These are phyloP conservation scores for Sarcophaga carnaria DNA, from an alignment of 2,888 invertebrate genomes.

Conservation along the genomic window DNA sequence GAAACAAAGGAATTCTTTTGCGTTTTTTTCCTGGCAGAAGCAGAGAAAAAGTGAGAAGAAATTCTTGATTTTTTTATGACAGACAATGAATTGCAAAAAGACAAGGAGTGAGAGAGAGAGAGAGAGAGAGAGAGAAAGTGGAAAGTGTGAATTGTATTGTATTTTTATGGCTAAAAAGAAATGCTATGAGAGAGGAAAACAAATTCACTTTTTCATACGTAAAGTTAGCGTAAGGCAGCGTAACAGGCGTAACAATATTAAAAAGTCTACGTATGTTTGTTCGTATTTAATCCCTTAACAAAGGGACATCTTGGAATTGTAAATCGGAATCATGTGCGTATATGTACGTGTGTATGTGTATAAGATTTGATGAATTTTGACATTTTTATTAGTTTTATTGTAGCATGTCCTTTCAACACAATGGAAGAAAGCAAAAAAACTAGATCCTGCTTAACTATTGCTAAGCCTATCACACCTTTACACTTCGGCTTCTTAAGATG, in stretches of 20 bases:
- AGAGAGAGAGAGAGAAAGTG: too few species aligned
- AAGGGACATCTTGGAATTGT: slow-evolving; percentile 63
- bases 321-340: slow-evolving; percentile 70
- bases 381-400: slow-evolving; percentile 79
- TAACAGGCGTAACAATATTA: slow-evolving; percentile 60
- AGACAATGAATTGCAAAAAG: slow-evolving; percentile 71
- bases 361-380: slow-evolving; percentile 74
- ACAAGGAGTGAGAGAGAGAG: too few species aligned
- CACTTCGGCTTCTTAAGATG: slow-evolving; percentile 49
- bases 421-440: slow-evolving; percentile 50
- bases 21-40: not conserved
- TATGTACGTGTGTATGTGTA: slow-evolving; percentile 43
- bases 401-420: slow-evolving; percentile 44
- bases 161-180: slow-evolving; percentile 41
- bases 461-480: slow-evolving; percentile 75
- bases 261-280: slow-evolving; percentile 1
- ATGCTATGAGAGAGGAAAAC: slow-evolving; percentile 3
- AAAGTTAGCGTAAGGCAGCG: slow-evolving; percentile 34
- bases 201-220: slow-evolving; percentile 52
- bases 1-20: slow-evolving; percentile 56
- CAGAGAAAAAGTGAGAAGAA: not conserved
- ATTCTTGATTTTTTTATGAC: slow-evolving; percentile 57
- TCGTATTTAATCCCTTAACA: slow-evolving; percentile 52
- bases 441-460: slow-evolving; percentile 69
- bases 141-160: not conserved